These are phyloP conservation scores for Pongo pygmaeus DNA, from an alignment of 2,113 vertebrate genomes.

Conservation along the genomic window DNA sequence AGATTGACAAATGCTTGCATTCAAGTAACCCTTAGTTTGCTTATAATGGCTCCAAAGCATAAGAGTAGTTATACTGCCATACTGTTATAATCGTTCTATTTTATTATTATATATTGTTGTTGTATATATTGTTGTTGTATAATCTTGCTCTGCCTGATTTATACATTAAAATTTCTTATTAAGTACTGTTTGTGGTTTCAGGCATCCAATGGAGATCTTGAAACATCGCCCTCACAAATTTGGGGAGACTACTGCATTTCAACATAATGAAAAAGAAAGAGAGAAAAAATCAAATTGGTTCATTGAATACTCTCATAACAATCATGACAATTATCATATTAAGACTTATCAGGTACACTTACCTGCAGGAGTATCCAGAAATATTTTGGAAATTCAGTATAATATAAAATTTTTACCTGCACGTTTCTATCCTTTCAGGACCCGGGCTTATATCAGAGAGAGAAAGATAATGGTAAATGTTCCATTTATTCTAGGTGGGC, in stretches of 20 bases:
- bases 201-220: background rate
- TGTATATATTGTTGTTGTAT: background rate
- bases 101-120: background rate
- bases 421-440: background rate
- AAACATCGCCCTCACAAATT: background rate
- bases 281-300: background rate
- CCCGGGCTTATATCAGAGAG: background rate
- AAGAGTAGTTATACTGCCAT: background rate
- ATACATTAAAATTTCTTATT: background rate
- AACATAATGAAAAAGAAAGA: background rate
- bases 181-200: background rate
- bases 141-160: background rate
- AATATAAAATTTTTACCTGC: background rate
- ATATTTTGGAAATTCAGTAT: background rate
- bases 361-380: fast-evolving
- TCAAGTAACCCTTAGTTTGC: background rate
- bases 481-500: background rate
- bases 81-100: background rate
- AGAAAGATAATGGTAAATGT: background rate
- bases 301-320: background rate
- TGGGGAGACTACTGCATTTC: background rate
- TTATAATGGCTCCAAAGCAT: background rate
- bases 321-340: background rate
- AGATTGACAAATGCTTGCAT: background rate
- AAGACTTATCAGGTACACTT: background rate